Evolutionary conservation across 2,797 vertebrate genomes (phyloP), one percentile per base, ranked within the genome.

Genomic region (Amniataba percoides): DNA sequence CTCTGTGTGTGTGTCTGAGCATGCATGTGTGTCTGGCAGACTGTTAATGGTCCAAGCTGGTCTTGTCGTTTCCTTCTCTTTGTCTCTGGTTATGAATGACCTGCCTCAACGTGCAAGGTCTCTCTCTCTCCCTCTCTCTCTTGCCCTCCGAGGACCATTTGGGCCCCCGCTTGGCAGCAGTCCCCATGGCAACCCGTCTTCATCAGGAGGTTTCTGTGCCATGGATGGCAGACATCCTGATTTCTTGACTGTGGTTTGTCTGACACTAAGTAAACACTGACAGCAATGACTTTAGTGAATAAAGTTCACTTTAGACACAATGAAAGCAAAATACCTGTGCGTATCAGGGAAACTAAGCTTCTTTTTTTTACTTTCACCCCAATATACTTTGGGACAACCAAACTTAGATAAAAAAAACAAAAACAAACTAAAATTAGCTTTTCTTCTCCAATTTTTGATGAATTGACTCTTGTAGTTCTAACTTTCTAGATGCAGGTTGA

Each of bases 1-100:
- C 57, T 36, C 34, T 77, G 48, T 71, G 52, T 83, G 68, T 80
- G 72, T 65, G 71, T 65, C 2, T 71, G 45, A 83, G 73, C 55
- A 21, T 75, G 87, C 23, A 39, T 88, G 81, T 84, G 81, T 79
- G 83, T 79, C 85, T 93, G 89, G 90, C 92, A 92, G 81, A 71
- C 85, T 76, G 71, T 88, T 91, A 93, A 94, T 91, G 88, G 87
- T 71, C 66, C 67, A 62, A 88, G 89, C 90, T 92, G 87, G 89
- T 90, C 90, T 91, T 92, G 87, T 92, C 77, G 64, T 92, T 95
- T 94, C 90, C 91, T 88, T 87, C 71, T 90, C 86, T 93, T 94
- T 94, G 92, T 94, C 82, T 87, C 77, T 74, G 78, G 85, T 93
- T 90, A 91, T 93, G 93, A 94, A 95, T 94, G 89, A 93, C 90